Percentiles rank a stretch among this genome's conserved stretches.
Evolutionary conservation across 2,888 invertebrate genomes (phyloP).

Genomic region (Polia nebulosa): DNA sequence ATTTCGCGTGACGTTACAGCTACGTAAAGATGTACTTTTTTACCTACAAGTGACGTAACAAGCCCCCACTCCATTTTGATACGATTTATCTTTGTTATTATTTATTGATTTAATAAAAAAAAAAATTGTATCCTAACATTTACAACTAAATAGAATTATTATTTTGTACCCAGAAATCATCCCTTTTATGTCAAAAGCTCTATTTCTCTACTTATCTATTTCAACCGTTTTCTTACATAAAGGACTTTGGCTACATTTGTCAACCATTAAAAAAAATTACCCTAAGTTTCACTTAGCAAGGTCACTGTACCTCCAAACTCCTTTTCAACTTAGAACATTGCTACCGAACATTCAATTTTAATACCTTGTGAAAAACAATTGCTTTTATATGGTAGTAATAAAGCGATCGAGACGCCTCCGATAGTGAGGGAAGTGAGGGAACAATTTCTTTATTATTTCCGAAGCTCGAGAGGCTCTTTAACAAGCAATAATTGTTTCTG

Average conservation of each 20-base stretch:
- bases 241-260: not conserved
- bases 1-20: too few species aligned
- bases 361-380: slow-evolving; percentile 62
- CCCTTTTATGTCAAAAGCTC: too few species aligned
- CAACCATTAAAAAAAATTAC: not conserved
- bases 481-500: slow-evolving; percentile 83
- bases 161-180: too few species aligned
- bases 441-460: slow-evolving; percentile 78
- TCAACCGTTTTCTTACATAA: not conserved
- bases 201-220: not conserved
- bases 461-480: slow-evolving; percentile 74
- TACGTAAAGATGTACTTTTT: too few species aligned
- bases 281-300: not conserved
- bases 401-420: slow-evolving; percentile 69
- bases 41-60: too few species aligned
- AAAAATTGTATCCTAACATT: too few species aligned
- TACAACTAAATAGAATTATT: too few species aligned
- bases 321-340: slow-evolving; percentile 25
- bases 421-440: slow-evolving; percentile 61
- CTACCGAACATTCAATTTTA: slow-evolving; percentile 53
- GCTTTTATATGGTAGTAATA: slow-evolving; percentile 70
- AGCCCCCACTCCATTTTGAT: too few species aligned
- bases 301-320: slow-evolving; percentile 13
- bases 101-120: too few species aligned
- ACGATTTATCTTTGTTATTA: too few species aligned